Evolutionary conservation across 2,888 invertebrate genomes (phyloP).

Genomic region (Chorisops tibialis): DNA sequence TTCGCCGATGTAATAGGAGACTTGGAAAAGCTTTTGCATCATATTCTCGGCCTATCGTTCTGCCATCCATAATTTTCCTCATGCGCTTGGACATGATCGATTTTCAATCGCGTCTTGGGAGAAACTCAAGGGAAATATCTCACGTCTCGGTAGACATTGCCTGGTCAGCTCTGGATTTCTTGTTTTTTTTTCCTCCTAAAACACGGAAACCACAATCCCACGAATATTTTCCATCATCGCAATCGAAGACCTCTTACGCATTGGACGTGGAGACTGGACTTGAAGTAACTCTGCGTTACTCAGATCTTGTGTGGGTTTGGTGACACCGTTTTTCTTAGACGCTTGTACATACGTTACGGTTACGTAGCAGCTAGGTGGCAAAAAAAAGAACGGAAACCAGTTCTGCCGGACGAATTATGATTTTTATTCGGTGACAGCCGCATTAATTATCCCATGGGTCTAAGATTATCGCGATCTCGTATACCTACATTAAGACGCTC

Average conservation of each 20-base stretch:
- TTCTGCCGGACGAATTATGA: conserved; percentile 23
- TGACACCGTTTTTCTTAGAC: conserved; percentile 20
- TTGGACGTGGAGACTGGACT: background rate
- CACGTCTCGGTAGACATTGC: too few relatives aligned
- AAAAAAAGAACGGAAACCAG: conserved; percentile 15
- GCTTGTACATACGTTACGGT: background rate
- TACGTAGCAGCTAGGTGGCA: background rate
- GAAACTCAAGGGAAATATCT: too few relatives aligned
- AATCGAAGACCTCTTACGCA: background rate
- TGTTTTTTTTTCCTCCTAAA: background rate
- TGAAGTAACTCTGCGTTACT: background rate
- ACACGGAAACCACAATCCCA: conserved; percentile 25
- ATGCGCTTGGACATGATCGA: too few relatives aligned
- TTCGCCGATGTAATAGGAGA: conserved; percentile 8
- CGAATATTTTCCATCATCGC: conserved; percentile 17
- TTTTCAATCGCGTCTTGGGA: too few relatives aligned
- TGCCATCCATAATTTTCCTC: too few relatives aligned
- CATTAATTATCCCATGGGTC: conserved; percentile 23
- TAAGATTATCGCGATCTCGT: conserved; percentile 18
- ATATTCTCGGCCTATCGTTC: too few relatives aligned
- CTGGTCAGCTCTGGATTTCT: too few relatives aligned
- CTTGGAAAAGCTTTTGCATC: conserved; percentile 15
- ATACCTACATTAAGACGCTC: background rate
- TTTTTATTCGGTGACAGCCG: conserved; percentile 16
- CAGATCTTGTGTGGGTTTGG: conserved; percentile 17